Percentiles rank a stretch among this genome's conserved stretches.
Evolutionary conservation across 2,113 vertebrate species (phyloP).

Genomic region (Tragelaphus strepsiceros): DNA sequence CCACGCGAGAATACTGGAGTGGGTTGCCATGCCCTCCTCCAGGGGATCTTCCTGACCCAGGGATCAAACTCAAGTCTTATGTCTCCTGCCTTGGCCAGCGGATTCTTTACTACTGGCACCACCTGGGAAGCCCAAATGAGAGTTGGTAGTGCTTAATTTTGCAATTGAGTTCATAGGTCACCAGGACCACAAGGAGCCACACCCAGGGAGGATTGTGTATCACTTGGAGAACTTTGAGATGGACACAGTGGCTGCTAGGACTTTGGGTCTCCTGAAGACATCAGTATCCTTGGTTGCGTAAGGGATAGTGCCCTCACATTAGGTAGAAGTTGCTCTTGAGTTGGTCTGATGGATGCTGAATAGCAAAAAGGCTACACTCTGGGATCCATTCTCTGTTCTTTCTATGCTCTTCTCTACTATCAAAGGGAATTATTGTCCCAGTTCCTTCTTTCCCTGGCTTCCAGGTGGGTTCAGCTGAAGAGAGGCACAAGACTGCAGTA

Average conservation of each 20-base stretch:
- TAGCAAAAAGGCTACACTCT: neutral
- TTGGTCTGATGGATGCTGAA: neutral
- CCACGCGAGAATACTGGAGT: rapidly evolving
- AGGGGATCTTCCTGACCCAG: neutral
- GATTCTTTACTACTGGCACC: neutral
- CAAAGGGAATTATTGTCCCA: neutral
- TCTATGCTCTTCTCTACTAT: neutral
- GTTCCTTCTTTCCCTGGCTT: neutral
- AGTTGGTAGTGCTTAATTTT: neutral
- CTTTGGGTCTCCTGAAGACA: neutral
- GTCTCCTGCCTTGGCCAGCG: neutral
- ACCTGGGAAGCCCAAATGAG: neutral
- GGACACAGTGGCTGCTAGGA: neutral
- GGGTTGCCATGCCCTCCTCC: neutral
- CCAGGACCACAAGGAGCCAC: neutral
- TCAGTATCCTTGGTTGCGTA: neutral
- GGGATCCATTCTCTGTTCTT: neutral
- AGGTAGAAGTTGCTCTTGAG: neutral
- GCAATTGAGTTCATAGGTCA: neutral
- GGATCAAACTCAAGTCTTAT: neutral
- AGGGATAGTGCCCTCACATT: neutral
- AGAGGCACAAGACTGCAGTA: neutral
- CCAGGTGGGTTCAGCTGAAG: neutral
- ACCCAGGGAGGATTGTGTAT: neutral
- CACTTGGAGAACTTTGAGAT: neutral